Conservation (phyloP, 1,140 invertebrate genomes). For the Drosophila sp. region DNA sequence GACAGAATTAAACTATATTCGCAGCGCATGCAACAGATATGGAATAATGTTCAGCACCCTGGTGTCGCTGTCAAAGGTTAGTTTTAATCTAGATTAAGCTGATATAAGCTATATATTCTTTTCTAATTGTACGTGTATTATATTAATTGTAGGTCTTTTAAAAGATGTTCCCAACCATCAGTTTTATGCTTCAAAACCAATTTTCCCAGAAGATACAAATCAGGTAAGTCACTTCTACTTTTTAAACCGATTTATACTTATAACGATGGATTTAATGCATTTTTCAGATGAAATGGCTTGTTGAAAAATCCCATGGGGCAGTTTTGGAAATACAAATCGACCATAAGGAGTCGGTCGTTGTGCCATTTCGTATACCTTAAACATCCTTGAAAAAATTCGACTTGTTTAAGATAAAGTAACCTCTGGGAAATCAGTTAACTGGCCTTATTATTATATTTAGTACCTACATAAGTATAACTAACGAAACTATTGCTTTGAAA, state of each 20-base stretch:
- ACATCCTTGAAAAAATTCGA: slow-evolving; percentile 34
- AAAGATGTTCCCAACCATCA: slow-evolving; percentile 78
- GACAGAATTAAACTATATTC: slow-evolving; percentile 90
- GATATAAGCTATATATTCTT: not conserved
- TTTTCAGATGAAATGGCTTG: slow-evolving; percentile 85
- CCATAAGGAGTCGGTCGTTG: slow-evolving; percentile 90
- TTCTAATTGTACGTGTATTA: not conserved
- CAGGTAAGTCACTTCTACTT: slow-evolving; percentile 43
- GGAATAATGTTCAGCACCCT: slow-evolving; percentile 80
- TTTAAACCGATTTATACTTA: too few species aligned
- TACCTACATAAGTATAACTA: slow-evolving; percentile 44
- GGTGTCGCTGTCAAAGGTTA: slow-evolving; percentile 58
- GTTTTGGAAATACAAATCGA: slow-evolving; percentile 89
- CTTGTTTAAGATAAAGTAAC: slow-evolving; percentile 47
- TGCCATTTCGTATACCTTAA: slow-evolving; percentile 87
- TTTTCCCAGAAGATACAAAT: slow-evolving; percentile 58
- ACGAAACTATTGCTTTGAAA: slow-evolving; percentile 23
- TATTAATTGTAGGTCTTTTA: slow-evolving; percentile 56
- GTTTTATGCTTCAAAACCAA: slow-evolving; percentile 61
- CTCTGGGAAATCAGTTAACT: slow-evolving; percentile 45
- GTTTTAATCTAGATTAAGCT: not conserved
- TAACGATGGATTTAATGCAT: not conserved
- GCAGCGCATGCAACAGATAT: slow-evolving; percentile 85
- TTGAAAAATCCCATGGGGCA: slow-evolving; percentile 85
- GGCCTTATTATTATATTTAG: slow-evolving; percentile 48